phyloP scores from a whole-genome alignment of 2,797 vertebrate species.

The Pangasius djambal region DNA sequence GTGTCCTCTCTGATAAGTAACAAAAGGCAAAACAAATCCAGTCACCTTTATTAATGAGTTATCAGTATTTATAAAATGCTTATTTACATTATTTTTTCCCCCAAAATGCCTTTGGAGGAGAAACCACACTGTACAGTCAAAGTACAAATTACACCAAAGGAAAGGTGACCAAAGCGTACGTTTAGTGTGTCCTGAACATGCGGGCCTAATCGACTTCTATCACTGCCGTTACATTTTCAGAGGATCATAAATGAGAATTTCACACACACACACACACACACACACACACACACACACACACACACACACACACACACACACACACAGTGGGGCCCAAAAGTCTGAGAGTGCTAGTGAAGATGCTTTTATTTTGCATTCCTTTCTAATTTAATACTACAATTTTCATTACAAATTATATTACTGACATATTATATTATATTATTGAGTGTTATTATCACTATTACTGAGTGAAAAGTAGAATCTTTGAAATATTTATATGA shows the following conservation, averaged over 20 bases:
- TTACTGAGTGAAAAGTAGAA: background rate
- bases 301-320: background rate
- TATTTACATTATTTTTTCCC: background rate
- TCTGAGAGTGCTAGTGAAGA: too few species aligned
- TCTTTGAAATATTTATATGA: background rate
- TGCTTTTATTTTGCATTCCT: too few species aligned
- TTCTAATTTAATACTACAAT: background rate
- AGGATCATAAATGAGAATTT: background rate
- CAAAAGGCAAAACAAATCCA: background rate
- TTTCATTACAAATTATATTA: background rate
- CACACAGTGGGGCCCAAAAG: background rate
- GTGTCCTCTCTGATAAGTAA: background rate
- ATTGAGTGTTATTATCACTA: background rate
- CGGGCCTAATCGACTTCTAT: background rate
- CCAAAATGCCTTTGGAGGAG: background rate
- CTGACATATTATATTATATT: background rate
- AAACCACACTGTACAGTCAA: too few species aligned
- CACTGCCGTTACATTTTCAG: background rate
- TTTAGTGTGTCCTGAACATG: background rate
- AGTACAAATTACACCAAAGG: background rate
- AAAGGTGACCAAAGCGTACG: background rate
- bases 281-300: too few species aligned
- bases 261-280: background rate
- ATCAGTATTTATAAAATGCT: background rate
- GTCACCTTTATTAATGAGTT: background rate